A percentile compares a stretch with the other conserved stretches of the same genome.
Conservation (phyloP, 2,888 invertebrate genomes). For the Syrista parreyssii region DNA sequence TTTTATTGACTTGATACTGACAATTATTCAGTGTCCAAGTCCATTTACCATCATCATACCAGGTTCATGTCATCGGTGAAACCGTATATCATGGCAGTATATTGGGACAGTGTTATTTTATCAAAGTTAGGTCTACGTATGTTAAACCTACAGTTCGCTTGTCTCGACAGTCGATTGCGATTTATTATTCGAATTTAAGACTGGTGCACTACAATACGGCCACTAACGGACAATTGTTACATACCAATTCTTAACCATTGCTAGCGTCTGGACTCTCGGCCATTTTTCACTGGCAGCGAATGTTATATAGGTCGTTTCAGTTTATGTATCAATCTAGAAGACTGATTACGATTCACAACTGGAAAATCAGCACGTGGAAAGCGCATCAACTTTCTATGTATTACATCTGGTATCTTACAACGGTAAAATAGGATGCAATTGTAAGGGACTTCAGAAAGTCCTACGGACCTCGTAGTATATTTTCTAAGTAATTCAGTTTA, state of each 20-base stretch:
- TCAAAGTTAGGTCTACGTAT: not conserved
- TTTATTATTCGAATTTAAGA: not conserved
- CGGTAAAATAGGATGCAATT: not conserved
- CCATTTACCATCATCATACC: not conserved
- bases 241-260: no score
- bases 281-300: no score
- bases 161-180: not conserved
- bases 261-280: no score
- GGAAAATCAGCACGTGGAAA: not conserved
- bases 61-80: not conserved
- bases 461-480: conserved; percentile 1
- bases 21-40: not conserved
- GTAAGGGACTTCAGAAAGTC: not conserved
- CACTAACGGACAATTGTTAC: no score
- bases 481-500: conserved; percentile 37
- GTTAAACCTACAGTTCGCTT: not conserved
- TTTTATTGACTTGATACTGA: not conserved
- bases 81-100: not conserved
- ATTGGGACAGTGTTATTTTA: not conserved
- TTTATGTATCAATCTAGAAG: not conserved
- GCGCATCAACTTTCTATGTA: not conserved
- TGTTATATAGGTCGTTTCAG: no score
- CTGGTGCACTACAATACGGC: no score
- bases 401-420: not conserved
- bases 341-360: not conserved